Evolutionary conservation across 2,888 invertebrate species (phyloP), one percentile per base, ranked within the genome.

Genomic region (Dyspetes luteomarginatus): DNA sequence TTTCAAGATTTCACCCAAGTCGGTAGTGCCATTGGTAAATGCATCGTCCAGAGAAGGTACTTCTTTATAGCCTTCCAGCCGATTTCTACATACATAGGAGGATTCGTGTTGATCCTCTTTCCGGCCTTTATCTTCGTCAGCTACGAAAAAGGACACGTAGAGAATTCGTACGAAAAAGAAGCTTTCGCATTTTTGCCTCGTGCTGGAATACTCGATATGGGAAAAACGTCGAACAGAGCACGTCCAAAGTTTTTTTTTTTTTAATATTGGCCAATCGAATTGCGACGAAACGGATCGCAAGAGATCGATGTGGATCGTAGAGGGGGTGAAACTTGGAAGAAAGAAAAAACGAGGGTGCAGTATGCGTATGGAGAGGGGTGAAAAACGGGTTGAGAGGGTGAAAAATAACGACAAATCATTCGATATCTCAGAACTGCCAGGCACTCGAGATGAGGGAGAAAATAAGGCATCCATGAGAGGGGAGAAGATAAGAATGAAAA

Each of bases 351-450:
- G n/a, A n/a, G n/a, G n/a, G n/a, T n/a, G n/a, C n/a, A n/a, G n/a
- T n/a, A n/a, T n/a, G n/a, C 68, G 76, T 83, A 83, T 43, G 17
- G 58, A 77, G 62, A 82, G 2, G 26, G 26, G 36, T 62, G 24
- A 62, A 78, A 64, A 85, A 83, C 81, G 83, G 81, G 84, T 62
- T 68, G 55, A 24, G 55, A 77, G 81, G 67, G 48, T 45, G 55
- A 83, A 78, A 75, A 69, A 22, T 85, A 82, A 85, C 87, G 82
- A 88, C 86, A 88, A 88, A 88, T 88, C 88, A 88, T 85, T 82
- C 87, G 86, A 85, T 88, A 88, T 88, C 88, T 86, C 79, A 83
- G 79, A 83, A 79, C 79, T 85, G 52, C 73, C 43, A 65, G 19
- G 41, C 41, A 4, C 5, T 48, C 17, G 48, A 17, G 22, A 15